Base-by-base conservation (phyloP, 2,888 invertebrate genomes). In the Cosmopolites sordidus region DNA sequence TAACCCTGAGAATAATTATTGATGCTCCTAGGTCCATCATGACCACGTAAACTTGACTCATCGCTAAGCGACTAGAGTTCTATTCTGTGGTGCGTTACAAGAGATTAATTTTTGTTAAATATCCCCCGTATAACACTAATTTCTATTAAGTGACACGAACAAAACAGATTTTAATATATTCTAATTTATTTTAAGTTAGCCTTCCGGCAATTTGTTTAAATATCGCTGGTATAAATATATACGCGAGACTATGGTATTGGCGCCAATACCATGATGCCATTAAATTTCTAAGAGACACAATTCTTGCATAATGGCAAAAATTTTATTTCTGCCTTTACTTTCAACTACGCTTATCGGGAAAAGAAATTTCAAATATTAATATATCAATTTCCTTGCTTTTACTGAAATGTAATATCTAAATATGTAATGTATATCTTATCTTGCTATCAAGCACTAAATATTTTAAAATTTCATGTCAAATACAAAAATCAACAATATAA, bases 191-290 rank as follows among this genome's bases (percentile, higher is more conserved):
- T 46, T 50, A 30, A 29, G 43, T 17, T 39, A 12, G 15, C 41
- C 37, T 40, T 12, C 43, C 39, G 43, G 54, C 22, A 52, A 52
- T 52, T 52, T 52, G 47, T 54, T 54, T 54, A 46, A 54, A 54
- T 43, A 54, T 30, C 46, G 38, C 43, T 17, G 33, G 54, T 47
- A 39, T 50, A 50, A 54, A 54, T 54, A 49, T 50, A 50, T 43
- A 50, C 50, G 39, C 49, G 16, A 50, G 50, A 47, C 54, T 50
- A 47, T 54, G 2, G 54, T 27, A 50, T 52, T 49, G 56, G 56
- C 56, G 56, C 56, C 56, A 53, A 53, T 43, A 56, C 45, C 56
- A 52, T 51, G 48, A 48, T 43, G 51, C 43, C 43, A 43, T 48
- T 51, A 43, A 51, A 56, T 51, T 37, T 55, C 48, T 56, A 37